Percentiles rank a stretch among this genome's conserved stretches.
These are phyloP conservation scores for Gymnoscopelus microlampas DNA, from an alignment of 2,797 vertebrate species.

Conservation along the genomic window DNA sequence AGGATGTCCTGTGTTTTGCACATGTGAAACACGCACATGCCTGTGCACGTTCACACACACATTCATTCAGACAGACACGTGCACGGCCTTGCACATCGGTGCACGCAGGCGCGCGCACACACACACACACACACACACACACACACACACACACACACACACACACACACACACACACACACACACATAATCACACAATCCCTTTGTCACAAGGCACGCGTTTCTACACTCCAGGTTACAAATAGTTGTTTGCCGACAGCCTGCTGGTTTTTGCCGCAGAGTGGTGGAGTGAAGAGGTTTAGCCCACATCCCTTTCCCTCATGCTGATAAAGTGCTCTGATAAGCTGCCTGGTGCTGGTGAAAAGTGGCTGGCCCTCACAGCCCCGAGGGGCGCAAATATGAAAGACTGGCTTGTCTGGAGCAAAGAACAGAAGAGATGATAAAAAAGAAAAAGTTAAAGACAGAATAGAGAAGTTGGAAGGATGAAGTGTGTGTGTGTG, in stretches of 20 bases:
- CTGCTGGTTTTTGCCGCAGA: slow-evolving; percentile 74
- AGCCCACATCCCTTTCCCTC: slow-evolving; percentile 90
- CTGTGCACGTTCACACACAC: slow-evolving; percentile 23
- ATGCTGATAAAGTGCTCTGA: slow-evolving; percentile 97
- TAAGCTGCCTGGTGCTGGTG: slow-evolving; percentile 87
- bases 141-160: neutral
- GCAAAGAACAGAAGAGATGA: slow-evolving; percentile 61
- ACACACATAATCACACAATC: slow-evolving; percentile 34
- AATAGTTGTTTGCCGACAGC: slow-evolving; percentile 93
- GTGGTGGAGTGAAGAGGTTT: slow-evolving; percentile 84
- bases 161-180: slow-evolving; percentile 11
- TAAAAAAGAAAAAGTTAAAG: slow-evolving; percentile 33
- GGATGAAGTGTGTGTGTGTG: slow-evolving; percentile 58
- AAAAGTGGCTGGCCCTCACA: slow-evolving; percentile 84
- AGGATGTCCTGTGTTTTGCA: slow-evolving; percentile 63
- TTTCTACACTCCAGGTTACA: slow-evolving; percentile 79
- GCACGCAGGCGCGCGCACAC: neutral
- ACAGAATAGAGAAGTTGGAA: slow-evolving; percentile 55
- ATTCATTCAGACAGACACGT: slow-evolving; percentile 19
- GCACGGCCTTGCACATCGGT: neutral
- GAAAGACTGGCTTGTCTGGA: slow-evolving; percentile 87
- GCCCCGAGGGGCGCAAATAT: slow-evolving; percentile 78
- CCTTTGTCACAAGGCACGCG: slow-evolving; percentile 70
- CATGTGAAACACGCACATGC: slow-evolving; percentile 31
- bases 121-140: slow-evolving; percentile 10